Percentiles rank a stretch among this genome's conserved stretches.
phyloP scores from a whole-genome alignment of 2,113 vertebrate species.

The crab-eating macaque (Macaca fascicularis) region DNA sequence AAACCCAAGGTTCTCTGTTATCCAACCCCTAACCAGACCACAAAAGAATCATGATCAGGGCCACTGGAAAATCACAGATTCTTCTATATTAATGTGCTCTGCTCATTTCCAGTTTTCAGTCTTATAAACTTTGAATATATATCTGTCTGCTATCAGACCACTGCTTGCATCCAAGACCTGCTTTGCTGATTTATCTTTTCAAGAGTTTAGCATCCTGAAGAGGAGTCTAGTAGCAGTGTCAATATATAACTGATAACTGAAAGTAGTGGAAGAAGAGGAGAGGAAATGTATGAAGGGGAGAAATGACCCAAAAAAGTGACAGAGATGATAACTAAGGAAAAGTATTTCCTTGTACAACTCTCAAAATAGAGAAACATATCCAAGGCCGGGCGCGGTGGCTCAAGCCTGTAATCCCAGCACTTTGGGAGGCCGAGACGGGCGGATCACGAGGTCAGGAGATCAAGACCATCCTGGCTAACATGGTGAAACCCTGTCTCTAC shows the following conservation, averaged over 20 bases:
- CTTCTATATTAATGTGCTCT: slow-evolving; percentile 77
- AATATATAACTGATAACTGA: slow-evolving; percentile 82
- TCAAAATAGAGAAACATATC: slow-evolving; percentile 58
- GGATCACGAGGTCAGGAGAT: too few species aligned
- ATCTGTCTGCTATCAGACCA: slow-evolving; percentile 36
- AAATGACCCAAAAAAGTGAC: slow-evolving; percentile 64
- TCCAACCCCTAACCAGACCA: slow-evolving; percentile 88
- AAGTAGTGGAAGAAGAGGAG: slow-evolving; percentile 77
- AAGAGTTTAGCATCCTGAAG: slow-evolving; percentile 76
- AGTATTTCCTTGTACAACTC: slow-evolving; percentile 65
- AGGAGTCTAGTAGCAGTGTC: slow-evolving; percentile 71
- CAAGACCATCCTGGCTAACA: too few species aligned
- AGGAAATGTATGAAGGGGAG: slow-evolving; percentile 76
- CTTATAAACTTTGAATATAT: slow-evolving; percentile 54
- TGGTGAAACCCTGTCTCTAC: too few species aligned
- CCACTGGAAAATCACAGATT: slow-evolving; percentile 85
- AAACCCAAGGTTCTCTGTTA: slow-evolving; percentile 87
- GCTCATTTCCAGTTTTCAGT: slow-evolving; percentile 79
- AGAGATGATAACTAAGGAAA: slow-evolving; percentile 76
- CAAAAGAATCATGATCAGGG: slow-evolving; percentile 87
- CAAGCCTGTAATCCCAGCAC: too few species aligned
- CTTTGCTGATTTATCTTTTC: slow-evolving; percentile 65
- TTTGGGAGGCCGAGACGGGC: too few species aligned
- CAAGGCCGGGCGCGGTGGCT: not conserved
- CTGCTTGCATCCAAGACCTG: slow-evolving; percentile 66